Conservation (phyloP, 2,888 invertebrate genomes). For the Monopis laevigella region DNA sequence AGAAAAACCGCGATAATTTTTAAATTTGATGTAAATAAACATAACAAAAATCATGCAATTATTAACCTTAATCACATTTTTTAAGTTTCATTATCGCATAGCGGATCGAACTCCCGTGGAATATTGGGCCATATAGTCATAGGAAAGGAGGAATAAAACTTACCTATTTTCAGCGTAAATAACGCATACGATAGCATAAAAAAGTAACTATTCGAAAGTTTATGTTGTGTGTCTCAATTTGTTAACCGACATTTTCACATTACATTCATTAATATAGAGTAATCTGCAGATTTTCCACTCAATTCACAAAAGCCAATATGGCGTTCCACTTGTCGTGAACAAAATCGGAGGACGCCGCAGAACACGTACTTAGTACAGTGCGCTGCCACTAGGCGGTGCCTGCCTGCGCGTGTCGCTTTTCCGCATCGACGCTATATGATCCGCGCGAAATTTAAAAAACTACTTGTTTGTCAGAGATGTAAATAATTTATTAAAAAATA, state of each 20-base stretch:
- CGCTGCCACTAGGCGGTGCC: slow-evolving; percentile 50
- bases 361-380: slow-evolving; percentile 63
- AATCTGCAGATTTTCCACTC: slow-evolving; percentile 58
- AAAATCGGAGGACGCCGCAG: slow-evolving; percentile 67
- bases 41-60: slow-evolving; percentile 69
- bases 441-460: slow-evolving; percentile 1
- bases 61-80: slow-evolving; percentile 70
- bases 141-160: slow-evolving; percentile 61
- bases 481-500: background rate
- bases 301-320: slow-evolving; percentile 66
- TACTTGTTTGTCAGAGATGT: no score
- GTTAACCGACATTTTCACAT: slow-evolving; percentile 56
- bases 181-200: slow-evolving; percentile 34
- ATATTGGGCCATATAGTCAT: slow-evolving; percentile 70
- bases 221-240: slow-evolving; percentile 40
- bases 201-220: slow-evolving; percentile 38
- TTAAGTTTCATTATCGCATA: slow-evolving; percentile 70
- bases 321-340: slow-evolving; percentile 66
- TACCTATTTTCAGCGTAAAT: slow-evolving; percentile 50
- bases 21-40: slow-evolving; percentile 67
- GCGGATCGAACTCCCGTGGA: slow-evolving; percentile 69
- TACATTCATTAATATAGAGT: slow-evolving; percentile 63
- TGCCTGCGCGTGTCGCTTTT: slow-evolving; percentile 1
- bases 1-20: slow-evolving; percentile 64
- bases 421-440: slow-evolving; percentile 6